Conservation (phyloP, 2,797 vertebrate species). For the Manis javanica region DNA sequence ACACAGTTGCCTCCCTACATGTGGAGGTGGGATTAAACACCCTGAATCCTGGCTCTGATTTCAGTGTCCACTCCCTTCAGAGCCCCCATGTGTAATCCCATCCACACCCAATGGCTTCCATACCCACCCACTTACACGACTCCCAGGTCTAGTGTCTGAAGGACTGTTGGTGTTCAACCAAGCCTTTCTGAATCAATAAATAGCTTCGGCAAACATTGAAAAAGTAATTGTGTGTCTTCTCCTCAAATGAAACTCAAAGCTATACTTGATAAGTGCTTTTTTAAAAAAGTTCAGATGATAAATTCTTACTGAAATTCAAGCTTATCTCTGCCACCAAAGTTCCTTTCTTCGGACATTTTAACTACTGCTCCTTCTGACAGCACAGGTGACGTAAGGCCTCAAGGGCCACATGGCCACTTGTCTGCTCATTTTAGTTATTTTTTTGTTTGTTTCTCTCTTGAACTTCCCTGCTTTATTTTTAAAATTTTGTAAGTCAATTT, state of each 20-base stretch:
- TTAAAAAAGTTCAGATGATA: background rate
- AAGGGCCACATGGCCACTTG: background rate
- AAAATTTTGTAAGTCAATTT: background rate
- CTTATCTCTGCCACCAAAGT: background rate
- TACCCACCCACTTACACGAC: background rate
- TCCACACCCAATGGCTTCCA: background rate
- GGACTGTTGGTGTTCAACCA: background rate
- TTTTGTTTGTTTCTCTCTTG: background rate
- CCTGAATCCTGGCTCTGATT: background rate
- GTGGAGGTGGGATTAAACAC: background rate
- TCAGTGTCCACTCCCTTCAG: background rate
- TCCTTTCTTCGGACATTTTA: background rate
- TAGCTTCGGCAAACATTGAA: background rate
- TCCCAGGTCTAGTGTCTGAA: background rate
- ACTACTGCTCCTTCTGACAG: background rate
- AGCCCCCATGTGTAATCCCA: background rate
- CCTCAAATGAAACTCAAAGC: background rate
- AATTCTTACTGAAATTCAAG: background rate
- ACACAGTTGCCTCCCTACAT: background rate
- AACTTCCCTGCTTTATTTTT: background rate
- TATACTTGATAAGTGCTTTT: background rate
- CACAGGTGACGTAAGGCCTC: background rate
- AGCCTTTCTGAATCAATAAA: background rate
- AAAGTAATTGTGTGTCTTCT: background rate
- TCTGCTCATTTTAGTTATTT: background rate